Base-by-base conservation (phyloP, 2,888 invertebrate species). In the Phalera bucephala region DNA sequence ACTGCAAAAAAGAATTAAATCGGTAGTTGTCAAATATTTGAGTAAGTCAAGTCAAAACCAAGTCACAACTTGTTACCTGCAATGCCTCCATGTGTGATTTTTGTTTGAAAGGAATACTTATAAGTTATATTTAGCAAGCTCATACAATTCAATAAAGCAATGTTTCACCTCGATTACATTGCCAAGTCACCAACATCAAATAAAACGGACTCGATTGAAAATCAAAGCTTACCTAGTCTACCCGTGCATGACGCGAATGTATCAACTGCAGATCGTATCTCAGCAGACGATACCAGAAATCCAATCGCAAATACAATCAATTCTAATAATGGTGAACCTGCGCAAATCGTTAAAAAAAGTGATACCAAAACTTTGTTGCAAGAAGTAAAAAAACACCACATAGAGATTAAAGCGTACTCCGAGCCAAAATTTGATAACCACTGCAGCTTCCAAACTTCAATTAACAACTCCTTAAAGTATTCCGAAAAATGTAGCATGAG, bases 201-300 rank as follows among this genome's bases (percentile, higher is more conserved):
- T 19, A 36, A 37, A 42, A 64, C 69, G 8, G 69, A 77, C 33
- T 74, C 77, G 8, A 72, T 76, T 31, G 76, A 76, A 37, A 65
- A 70, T 40, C 51, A 61, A 30, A 64, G 63, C 40, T 53, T 78
- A 36, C 74, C 75, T 3, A 70, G 57, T 33, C 43, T 64, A 28
- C 71, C 76, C 15, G 21, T 40, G 4, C 28, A 33, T 19, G 49
- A 43, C 31, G 42, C 43, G 34, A 34, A 17, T n/a, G 22, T 8
- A 23, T 14, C 31, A 39, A 2, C 29, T 19, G 28, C 14, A 28
- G 10, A 31, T 9, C 25, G 17, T n/a, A 20, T 31, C 3, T 30
- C 33, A 13, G 22, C 21, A 28, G 32, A 12, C 31, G 10, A 20
- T 13, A 20, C 19, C 10, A 40, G 32, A 36, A 6, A 14, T 11